phyloP scores from a whole-genome alignment of 2,888 invertebrate genomes.

The Chloroclysta siterata region DNA sequence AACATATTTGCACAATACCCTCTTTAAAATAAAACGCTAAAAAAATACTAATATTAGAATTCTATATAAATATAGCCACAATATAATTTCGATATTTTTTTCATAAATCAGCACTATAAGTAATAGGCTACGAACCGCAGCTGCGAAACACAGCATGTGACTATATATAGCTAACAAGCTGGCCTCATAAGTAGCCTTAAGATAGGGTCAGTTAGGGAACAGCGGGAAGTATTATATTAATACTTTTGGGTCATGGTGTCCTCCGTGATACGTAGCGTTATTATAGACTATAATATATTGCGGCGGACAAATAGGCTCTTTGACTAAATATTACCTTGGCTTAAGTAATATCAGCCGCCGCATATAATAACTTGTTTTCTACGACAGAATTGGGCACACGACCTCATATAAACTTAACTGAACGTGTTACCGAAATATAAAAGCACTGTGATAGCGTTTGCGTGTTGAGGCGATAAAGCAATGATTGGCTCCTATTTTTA shows the following conservation, averaged over 20 bases:
- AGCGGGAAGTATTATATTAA: constrained; percentile 45
- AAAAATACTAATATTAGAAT: too few relatives aligned
- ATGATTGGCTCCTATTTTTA: constrained; percentile 32
- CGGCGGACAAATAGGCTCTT: constrained; percentile 41
- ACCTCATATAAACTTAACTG: constrained; percentile 31
- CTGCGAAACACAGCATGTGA: constrained; percentile 4
- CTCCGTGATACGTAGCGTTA: constrained; percentile 39
- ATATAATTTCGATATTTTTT: not conserved
- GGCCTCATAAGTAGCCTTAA: constrained; percentile 35
- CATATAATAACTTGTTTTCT: constrained; percentile 24
- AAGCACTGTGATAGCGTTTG: constrained; percentile 30
- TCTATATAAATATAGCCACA: too few relatives aligned
- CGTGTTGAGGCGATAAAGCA: constrained; percentile 31
- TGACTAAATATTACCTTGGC: constrained; percentile 35
- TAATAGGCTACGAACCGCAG: not conserved
- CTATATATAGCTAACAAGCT: constrained; percentile 12
- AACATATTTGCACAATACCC: too few relatives aligned
- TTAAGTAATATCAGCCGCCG: constrained; percentile 16
- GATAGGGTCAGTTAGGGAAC: constrained; percentile 39
- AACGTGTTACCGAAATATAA: constrained; percentile 33
- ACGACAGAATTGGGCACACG: constrained; percentile 24
- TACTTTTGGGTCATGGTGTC: constrained; percentile 44
- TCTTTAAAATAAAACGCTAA: too few relatives aligned
- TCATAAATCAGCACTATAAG: constrained; percentile 1
- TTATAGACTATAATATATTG: constrained; percentile 45